A percentile compares a stretch with the other conserved stretches of the same genome.
These are phyloP conservation scores for Troides aeacus DNA, from an alignment of 2,888 invertebrate species.

Conservation along the genomic window DNA sequence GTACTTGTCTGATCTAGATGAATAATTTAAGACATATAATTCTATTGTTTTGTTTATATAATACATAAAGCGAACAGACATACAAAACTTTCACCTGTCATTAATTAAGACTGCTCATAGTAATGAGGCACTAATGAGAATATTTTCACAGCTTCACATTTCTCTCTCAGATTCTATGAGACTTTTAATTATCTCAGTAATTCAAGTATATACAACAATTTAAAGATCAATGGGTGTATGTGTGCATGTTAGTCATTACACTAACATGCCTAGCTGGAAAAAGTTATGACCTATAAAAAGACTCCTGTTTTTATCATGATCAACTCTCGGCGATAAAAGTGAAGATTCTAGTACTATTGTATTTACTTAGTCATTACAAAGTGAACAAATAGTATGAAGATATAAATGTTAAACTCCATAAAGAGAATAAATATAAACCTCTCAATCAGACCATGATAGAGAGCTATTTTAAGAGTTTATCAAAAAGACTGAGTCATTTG, in stretches of 20 bases:
- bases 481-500: conserved; percentile 21
- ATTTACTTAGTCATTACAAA: too few species aligned
- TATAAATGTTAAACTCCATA: not conserved
- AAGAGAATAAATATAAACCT: not conserved
- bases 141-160: not conserved
- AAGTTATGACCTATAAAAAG: too few species aligned
- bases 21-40: too few species aligned
- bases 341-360: too few species aligned
- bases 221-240: too few species aligned
- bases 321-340: too few species aligned
- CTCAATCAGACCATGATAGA: not conserved
- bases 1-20: too few species aligned
- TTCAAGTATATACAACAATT: too few species aligned
- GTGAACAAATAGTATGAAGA: not conserved
- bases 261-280: too few species aligned
- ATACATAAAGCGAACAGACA: not conserved
- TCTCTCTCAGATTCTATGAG: not conserved
- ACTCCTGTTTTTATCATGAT: too few species aligned
- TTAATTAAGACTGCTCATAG: not conserved
- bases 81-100: not conserved
- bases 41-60: too few species aligned
- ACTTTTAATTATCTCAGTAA: not conserved
- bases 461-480: conserved; percentile 24
- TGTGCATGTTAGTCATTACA: too few species aligned
- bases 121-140: not conserved